A percentile compares a stretch with the other conserved stretches of the same genome.
These are phyloP conservation scores for Agrochola macilenta DNA, from an alignment of 2,888 invertebrate species.

Conservation along the genomic window DNA sequence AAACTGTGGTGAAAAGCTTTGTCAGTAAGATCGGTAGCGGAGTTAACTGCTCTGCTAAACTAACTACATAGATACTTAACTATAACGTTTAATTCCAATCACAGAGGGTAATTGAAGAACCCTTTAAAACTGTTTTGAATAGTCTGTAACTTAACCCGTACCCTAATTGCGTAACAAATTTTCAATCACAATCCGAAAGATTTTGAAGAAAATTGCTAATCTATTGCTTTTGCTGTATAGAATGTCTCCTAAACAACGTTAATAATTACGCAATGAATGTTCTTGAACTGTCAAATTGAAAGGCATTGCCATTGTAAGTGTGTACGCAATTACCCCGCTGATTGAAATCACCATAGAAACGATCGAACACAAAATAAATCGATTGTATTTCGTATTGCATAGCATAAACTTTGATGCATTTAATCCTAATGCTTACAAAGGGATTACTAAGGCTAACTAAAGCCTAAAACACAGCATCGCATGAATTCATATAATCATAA, in stretches of 20 bases:
- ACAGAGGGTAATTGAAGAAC: not conserved
- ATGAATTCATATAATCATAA: constrained; percentile 25
- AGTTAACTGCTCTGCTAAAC: constrained; percentile 10
- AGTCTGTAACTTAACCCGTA: not conserved
- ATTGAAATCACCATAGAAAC: not conserved
- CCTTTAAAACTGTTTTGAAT: not conserved
- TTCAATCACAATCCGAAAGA: too few species aligned
- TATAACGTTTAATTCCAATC: not conserved
- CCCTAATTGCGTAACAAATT: too few species aligned
- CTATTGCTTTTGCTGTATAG: not conserved
- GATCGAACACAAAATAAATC: not conserved
- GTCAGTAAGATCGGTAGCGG: constrained; percentile 24
- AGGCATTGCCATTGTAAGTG: not conserved
- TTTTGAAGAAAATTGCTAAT: not conserved
- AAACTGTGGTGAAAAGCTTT: constrained; percentile 18
- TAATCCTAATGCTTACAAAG: constrained; percentile 3
- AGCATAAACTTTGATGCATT: not conserved
- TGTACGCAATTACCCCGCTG: not conserved
- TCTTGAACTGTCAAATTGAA: not conserved
- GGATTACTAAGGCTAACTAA: not conserved
- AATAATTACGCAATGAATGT: not conserved
- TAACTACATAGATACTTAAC: not conserved
- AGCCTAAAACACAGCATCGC: constrained; percentile 20
- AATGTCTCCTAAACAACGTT: not conserved
- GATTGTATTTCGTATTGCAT: constrained; percentile 1